Evolutionary conservation across 1,140 invertebrate species (phyloP).

Genomic region (Harpegnathos saltator): DNA sequence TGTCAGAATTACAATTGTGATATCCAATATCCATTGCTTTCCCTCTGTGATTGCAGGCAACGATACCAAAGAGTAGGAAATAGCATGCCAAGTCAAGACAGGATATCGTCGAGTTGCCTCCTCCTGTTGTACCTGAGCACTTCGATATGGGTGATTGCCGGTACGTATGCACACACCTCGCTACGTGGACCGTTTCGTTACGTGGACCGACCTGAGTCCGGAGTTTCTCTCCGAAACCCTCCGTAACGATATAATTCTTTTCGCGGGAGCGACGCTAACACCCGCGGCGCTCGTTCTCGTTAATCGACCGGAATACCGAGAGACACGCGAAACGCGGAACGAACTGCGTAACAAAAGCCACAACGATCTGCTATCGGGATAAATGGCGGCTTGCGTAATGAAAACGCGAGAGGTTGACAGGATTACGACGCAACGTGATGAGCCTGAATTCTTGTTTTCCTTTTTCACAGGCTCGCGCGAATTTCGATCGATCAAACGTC

Average conservation of each 20-base stretch:
- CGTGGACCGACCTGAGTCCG: no score
- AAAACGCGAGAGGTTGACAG: not conserved
- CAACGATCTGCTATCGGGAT: not conserved
- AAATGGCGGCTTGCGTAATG: conserved; percentile 2
- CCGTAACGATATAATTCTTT: conserved; percentile 1
- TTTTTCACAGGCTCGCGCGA: not conserved
- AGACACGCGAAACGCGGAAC: not conserved
- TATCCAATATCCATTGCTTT: not conserved
- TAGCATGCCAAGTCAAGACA: conserved; percentile 76
- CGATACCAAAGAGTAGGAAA: conserved; percentile 69
- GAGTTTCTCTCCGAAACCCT: not conserved
- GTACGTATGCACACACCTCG: conserved; percentile 48
- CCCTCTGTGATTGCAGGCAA: conserved; percentile 67
- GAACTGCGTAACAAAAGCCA: not conserved
- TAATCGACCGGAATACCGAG: conserved; percentile 1
- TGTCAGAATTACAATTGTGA: no score
- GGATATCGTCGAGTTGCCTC: conserved; percentile 43
- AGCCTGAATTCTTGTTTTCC: not conserved
- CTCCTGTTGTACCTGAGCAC: conserved; percentile 60
- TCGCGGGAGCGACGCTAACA: no score
- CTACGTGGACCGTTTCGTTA: no score
- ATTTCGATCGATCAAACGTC: not conserved
- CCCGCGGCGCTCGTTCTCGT: not conserved
- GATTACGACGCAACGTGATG: not conserved
- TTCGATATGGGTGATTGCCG: conserved; percentile 38